Base-by-base conservation (phyloP, 2,113 vertebrate genomes). In the Phylloscopus trochilus region DNA sequence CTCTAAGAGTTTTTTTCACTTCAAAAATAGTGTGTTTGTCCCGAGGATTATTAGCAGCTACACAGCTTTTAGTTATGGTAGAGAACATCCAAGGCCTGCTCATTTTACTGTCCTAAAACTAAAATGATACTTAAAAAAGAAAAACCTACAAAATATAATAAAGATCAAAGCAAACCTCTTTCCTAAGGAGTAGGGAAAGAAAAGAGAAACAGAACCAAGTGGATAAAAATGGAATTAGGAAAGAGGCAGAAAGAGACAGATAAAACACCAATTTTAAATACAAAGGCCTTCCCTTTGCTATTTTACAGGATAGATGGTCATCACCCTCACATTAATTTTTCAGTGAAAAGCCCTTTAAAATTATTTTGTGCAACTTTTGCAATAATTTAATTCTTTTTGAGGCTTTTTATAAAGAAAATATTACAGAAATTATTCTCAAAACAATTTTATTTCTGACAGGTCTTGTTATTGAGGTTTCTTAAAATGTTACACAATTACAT, bases 121-220 rank as follows among this genome's bases (percentile, higher is more conserved):
- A 35, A 89, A 93, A 81, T 68, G 67, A 52, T 59, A 63, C 46
- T 75, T 88, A 30, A 89, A 92, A 78, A 89, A 56, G 13, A 66
- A 82, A 87, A 87, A 3, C 30, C 12, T 73, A 46, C 13, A 70
- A 77, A 92, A 62, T 63, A 68, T 28, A 89, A 86, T 67, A 72
- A 92, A 93, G 92, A 90, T 92, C 92, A 96, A 97, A 96, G 95
- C 44, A 78, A 49, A 74, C 56, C 6, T 91, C 51, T 86, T 76
- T 69, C 56, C 80, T 31, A 56, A 81, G 60, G 64, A 81, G 47
- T 26, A 67, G 13, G 21, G 31, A 83, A 89, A 21, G 28, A 87
- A 76, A 60, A 75, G 47, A 79, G 55, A 83, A 79, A 91, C 15
- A 74, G 74, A 83, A 90, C 39, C 67, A 90, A 94, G 56, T 58